A percentile compares a stretch with the other conserved stretches of the same genome.
Conservation (phyloP, 2,888 invertebrate genomes). For the Chesias legatella region DNA sequence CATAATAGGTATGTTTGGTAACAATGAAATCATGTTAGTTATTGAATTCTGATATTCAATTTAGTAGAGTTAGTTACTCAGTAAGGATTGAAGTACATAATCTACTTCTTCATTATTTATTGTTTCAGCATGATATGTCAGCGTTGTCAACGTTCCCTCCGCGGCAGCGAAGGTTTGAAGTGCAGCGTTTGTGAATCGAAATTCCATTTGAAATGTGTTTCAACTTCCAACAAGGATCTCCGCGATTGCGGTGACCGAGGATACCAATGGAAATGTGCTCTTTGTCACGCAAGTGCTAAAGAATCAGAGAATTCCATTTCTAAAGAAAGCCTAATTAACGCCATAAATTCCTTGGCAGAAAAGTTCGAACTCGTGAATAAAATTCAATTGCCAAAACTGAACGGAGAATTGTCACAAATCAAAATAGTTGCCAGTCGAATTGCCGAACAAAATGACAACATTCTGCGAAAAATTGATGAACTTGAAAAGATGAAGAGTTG, state of each 20-base stretch:
- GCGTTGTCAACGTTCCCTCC: slow-evolving; percentile 45
- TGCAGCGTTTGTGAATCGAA: slow-evolving; percentile 46
- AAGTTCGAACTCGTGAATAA: slow-evolving; percentile 63
- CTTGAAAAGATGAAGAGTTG: slow-evolving; percentile 33
- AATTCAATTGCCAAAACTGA: slow-evolving; percentile 60
- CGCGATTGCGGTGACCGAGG: slow-evolving; percentile 46
- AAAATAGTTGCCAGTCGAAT: slow-evolving; percentile 50
- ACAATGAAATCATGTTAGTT: too few species aligned
- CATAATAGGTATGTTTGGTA: too few species aligned
- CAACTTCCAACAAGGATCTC: slow-evolving; percentile 30
- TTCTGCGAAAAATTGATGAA: slow-evolving; percentile 47
- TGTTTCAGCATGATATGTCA: slow-evolving; percentile 46
- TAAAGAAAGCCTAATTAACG: slow-evolving; percentile 34
- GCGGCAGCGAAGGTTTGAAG: slow-evolving; percentile 41
- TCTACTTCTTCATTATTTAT: too few species aligned
- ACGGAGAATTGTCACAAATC: slow-evolving; percentile 49
- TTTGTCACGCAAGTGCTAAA: slow-evolving; percentile 44
- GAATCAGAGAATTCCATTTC: slow-evolving; percentile 24
- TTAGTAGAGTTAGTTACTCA: too few species aligned
- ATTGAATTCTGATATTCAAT: too few species aligned
- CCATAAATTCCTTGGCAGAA: slow-evolving; percentile 45
- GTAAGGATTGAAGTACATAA: too few species aligned
- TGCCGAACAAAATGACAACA: slow-evolving; percentile 52
- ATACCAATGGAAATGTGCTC: slow-evolving; percentile 53
- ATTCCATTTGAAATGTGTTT: slow-evolving; percentile 39